Conservation (phyloP, 2,113 vertebrate species). For the Daphoenositta chrysoptera region DNA sequence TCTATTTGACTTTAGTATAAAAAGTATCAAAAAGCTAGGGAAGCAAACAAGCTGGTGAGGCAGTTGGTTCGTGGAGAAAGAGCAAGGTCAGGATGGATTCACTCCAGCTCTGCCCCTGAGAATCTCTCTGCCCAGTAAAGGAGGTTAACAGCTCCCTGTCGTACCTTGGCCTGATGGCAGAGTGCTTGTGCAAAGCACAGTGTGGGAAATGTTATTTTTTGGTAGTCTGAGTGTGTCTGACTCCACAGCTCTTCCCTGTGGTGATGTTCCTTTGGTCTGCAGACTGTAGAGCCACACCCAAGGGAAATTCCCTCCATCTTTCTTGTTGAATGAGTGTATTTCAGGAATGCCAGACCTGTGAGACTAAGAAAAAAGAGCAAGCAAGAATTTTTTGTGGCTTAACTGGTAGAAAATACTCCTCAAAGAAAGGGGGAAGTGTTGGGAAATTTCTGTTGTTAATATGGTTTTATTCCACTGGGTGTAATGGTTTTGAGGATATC, state of each 20-base stretch:
- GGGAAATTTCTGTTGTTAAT: not conserved
- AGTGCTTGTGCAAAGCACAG: not conserved
- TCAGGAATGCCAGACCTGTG: not conserved
- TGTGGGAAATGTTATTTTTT: not conserved
- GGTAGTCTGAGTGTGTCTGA: no score
- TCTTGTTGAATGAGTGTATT: not conserved
- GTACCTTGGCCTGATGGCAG: not conserved
- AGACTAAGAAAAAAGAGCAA: not conserved
- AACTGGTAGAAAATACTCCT: not conserved
- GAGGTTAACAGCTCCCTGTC: not conserved
- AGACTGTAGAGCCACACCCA: rapidly evolving
- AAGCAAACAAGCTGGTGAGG: not conserved
- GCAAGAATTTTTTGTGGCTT: not conserved
- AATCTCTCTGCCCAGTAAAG: not conserved
- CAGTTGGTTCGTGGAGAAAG: not conserved
- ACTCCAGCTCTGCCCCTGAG: rapidly evolving
- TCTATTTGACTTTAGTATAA: not conserved
- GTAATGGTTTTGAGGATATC: not conserved
- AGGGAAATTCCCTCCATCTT: not conserved
- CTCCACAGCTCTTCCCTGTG: not conserved
- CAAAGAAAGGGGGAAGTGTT: not conserved
- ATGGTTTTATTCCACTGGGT: not conserved
- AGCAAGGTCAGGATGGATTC: not conserved
- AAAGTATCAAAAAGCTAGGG: not conserved
- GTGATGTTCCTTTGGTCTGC: not conserved